A percentile compares a stretch with the other conserved stretches of the same genome.
phyloP scores from a whole-genome alignment of 2,888 invertebrate genomes.

The Schizotus pectinicornis region DNA sequence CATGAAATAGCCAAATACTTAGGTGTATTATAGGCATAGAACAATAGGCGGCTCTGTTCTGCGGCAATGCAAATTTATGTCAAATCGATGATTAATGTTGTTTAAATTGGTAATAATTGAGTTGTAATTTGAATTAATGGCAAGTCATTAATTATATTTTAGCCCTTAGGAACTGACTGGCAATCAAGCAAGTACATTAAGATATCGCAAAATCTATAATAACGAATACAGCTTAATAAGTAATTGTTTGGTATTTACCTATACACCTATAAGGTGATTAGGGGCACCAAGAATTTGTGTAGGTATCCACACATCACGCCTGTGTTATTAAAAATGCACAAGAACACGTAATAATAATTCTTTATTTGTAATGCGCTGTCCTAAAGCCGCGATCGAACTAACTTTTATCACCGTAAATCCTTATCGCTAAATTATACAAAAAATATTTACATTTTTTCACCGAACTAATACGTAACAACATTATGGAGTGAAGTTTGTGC shows the following conservation, averaged over 20 bases:
- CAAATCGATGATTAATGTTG: slow-evolving; percentile 46
- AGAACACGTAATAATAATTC: too few species aligned
- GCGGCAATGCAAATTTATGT: slow-evolving; percentile 38
- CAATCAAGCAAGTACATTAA: slow-evolving; percentile 30
- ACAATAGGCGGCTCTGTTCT: slow-evolving; percentile 14
- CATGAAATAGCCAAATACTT: too few species aligned
- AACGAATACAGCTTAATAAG: neutral
- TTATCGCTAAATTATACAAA: too few species aligned
- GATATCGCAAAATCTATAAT: slow-evolving; percentile 10
- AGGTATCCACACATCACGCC: neutral
- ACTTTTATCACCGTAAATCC: too few species aligned
- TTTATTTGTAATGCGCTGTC: too few species aligned
- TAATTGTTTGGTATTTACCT: neutral
- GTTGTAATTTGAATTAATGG: slow-evolving; percentile 49
- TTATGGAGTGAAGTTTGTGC: too few species aligned
- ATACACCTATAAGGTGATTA: neutral
- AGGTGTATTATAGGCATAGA: too few species aligned
- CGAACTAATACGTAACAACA: too few species aligned
- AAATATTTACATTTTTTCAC: too few species aligned
- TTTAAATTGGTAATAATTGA: slow-evolving; percentile 49
- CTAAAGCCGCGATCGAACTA: too few species aligned
- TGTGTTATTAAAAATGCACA: too few species aligned
- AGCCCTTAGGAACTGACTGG: slow-evolving; percentile 40
- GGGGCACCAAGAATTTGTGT: slow-evolving; percentile 1
- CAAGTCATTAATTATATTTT: slow-evolving; percentile 46